phyloP scores from a whole-genome alignment of 1,140 invertebrate species.

The Dinothrombium tinctorium region DNA sequence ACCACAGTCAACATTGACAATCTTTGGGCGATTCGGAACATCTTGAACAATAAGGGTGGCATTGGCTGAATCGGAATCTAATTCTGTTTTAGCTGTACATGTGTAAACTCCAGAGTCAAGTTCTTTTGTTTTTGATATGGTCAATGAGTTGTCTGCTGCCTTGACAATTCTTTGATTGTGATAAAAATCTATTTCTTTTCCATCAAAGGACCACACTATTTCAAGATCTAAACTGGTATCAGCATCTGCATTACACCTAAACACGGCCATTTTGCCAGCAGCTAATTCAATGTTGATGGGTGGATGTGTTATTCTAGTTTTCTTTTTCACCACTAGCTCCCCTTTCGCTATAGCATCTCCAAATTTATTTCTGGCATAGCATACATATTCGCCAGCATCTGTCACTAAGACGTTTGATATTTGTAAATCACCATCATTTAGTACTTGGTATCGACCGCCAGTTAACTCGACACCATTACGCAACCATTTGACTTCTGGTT shows the following conservation, averaged over 20 bases:
- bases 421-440: slow-evolving; percentile 52
- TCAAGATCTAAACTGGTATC: slow-evolving; percentile 49
- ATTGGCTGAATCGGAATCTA: slow-evolving; percentile 55
- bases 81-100: slow-evolving; percentile 68
- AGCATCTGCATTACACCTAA: slow-evolving; percentile 69
- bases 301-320: slow-evolving; percentile 53
- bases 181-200: slow-evolving; percentile 61
- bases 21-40: slow-evolving; percentile 62
- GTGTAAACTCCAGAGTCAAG: slow-evolving; percentile 84
- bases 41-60: slow-evolving; percentile 85
- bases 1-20: slow-evolving; percentile 38
- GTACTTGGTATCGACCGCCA: slow-evolving; percentile 47
- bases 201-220: slow-evolving; percentile 71
- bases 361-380: slow-evolving; percentile 77
- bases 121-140: slow-evolving; percentile 77
- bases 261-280: slow-evolving; percentile 64
- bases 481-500: slow-evolving; percentile 80
- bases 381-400: slow-evolving; percentile 69
- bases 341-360: slow-evolving; percentile 49
- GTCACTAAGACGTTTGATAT: slow-evolving; percentile 56
- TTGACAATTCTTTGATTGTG: slow-evolving; percentile 37
- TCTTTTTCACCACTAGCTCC: slow-evolving; percentile 50
- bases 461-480: slow-evolving; percentile 52
- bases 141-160: slow-evolving; percentile 59
- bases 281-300: slow-evolving; percentile 75